These are phyloP conservation scores for Agriotes lineatus DNA, from an alignment of 2,888 invertebrate species.

Conservation along the genomic window DNA sequence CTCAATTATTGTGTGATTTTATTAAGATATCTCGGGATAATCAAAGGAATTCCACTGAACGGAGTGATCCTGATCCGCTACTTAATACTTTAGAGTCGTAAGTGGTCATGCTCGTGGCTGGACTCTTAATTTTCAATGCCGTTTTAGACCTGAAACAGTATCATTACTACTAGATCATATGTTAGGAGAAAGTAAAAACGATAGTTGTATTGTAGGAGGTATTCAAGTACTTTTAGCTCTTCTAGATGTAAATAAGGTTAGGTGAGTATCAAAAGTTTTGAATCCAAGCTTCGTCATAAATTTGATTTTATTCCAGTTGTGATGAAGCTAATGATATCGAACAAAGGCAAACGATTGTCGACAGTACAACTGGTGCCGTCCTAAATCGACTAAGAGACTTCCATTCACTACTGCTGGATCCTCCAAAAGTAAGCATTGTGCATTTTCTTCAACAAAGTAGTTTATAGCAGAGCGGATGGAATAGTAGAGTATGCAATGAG, in stretches of 20 bases:
- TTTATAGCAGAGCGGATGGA: too few species aligned
- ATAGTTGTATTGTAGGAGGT: constrained; percentile 83
- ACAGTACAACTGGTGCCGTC: constrained; percentile 74
- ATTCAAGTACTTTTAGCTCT: constrained; percentile 83
- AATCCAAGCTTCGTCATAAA: not conserved
- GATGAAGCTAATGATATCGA: constrained; percentile 69
- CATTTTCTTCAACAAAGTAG: too few species aligned
- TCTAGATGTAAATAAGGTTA: constrained; percentile 70
- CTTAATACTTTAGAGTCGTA: constrained; percentile 81
- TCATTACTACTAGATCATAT: constrained; percentile 80
- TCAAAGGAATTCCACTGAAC: constrained; percentile 71
- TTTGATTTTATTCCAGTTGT: constrained; percentile 52
- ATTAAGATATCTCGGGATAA: constrained; percentile 75
- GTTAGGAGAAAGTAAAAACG: constrained; percentile 75
- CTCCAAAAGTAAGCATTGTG: constrained; percentile 73
- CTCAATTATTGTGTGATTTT: constrained; percentile 90
- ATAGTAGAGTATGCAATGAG: too few species aligned
- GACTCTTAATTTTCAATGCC: too few species aligned
- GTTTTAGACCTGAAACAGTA: constrained; percentile 71
- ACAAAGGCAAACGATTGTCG: constrained; percentile 72
- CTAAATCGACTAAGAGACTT: constrained; percentile 78
- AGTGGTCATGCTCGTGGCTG: constrained; percentile 58
- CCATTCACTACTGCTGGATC: constrained; percentile 76
- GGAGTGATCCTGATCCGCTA: constrained; percentile 78
- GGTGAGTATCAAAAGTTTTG: constrained; percentile 58